Evolutionary conservation across 2,113 vertebrate genomes (phyloP).

Genomic region (Grallaria varia): DNA sequence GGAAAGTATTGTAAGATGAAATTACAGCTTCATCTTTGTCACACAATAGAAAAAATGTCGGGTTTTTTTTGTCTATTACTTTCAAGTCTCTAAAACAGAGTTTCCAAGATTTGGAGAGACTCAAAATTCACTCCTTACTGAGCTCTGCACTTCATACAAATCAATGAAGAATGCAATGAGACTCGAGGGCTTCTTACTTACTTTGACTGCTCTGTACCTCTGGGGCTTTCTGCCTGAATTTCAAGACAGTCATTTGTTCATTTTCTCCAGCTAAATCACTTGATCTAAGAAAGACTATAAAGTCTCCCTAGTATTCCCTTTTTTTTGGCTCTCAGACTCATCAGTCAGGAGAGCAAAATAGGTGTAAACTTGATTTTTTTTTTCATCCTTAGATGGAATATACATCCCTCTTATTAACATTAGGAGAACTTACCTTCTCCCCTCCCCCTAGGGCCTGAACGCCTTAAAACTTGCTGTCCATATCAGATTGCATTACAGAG

Average conservation of each 20-base stretch:
- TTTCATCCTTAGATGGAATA: background rate
- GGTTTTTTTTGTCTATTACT: background rate
- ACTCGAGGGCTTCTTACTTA: background rate
- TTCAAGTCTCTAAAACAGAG: background rate
- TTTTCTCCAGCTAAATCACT: background rate
- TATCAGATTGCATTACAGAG: background rate
- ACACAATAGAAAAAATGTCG: background rate
- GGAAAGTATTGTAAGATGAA: slow-evolving; percentile 7
- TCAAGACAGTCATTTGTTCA: background rate
- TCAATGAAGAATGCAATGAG: background rate
- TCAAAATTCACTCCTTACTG: background rate
- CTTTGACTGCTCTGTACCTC: background rate
- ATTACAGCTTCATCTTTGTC: background rate
- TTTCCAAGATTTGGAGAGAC: background rate
- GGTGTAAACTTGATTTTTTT: background rate
- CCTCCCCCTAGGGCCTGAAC: background rate
- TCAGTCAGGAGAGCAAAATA: background rate
- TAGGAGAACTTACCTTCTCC: background rate
- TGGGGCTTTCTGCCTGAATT: background rate
- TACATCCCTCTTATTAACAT: background rate
- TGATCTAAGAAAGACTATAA: background rate
- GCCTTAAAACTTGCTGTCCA: background rate
- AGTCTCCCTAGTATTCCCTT: background rate
- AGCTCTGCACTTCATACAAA: background rate
- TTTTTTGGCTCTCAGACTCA: background rate